Base-by-base conservation (phyloP, 2,797 vertebrate genomes). In the Otolemur crassicaudatus region DNA sequence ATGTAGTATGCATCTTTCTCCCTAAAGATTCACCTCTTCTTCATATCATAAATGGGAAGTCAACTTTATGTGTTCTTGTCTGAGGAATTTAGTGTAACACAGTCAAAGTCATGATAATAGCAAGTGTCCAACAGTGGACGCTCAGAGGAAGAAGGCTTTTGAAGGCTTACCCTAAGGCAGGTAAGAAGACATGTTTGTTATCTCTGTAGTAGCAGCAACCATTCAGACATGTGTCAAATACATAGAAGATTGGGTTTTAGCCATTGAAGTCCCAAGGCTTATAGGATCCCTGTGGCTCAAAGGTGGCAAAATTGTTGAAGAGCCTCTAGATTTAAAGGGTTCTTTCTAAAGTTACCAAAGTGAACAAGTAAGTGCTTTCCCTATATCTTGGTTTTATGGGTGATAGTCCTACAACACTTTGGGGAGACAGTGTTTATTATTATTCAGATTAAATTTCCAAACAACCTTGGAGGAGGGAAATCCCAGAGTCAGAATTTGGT, bases 401-500 rank as follows among this genome's bases (percentile, higher is more conserved):
- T 53, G 34, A 56, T 9, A 31, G 58, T 90, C 34, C 46, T 31
- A 60, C 25, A 95, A 27, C 1, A 0, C 4, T 76, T 76, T 31
- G 72, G 14, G 49, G 25, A 81, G 13, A 53, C 3, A 53, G 6
- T 25, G 14, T 81, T 96, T 40, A 84, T 76, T 46, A 75, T 19
- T 43, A 94, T 34, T 77, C 87, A 89, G 27, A 22, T 83, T 72
- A 77, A 69, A 69, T 82, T 69, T 80, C n/a, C 29, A 81, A 91
- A 87, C 7, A 80, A 6, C 92, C 29, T 84, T 69, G 5, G 2
- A 63, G 14, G 27, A 73, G 14, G 60, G 6, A 8, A 75, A 80
- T 37, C n/a, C 34, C 27, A 87, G 6, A 79, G 49, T 56, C n/a
- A 65, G 23, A 56, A 76, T 70, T 92, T 2, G 22, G 10, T 69